Evolutionary conservation across 2,113 vertebrate genomes (phyloP).

Genomic region (Lathamus discolor): DNA sequence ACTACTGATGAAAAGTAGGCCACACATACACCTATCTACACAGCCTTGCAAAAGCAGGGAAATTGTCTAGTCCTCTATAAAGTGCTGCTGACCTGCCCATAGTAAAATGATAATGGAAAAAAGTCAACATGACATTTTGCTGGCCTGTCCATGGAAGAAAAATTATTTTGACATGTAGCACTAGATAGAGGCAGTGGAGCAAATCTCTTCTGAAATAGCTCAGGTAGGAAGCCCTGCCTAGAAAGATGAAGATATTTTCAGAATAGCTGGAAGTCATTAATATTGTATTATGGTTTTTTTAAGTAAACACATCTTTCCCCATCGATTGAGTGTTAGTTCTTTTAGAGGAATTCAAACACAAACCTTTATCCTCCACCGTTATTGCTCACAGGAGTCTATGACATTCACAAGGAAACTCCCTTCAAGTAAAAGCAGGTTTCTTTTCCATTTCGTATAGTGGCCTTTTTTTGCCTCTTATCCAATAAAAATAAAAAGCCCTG

Average conservation of each 20-base stretch:
- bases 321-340: neutral
- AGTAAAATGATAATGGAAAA: neutral
- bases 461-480: neutral
- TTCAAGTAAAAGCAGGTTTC: neutral
- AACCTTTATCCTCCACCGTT: neutral
- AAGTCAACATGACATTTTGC: slow-evolving; percentile 37
- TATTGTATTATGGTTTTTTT: neutral
- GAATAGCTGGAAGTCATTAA: slow-evolving; percentile 25
- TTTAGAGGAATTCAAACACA: slow-evolving; percentile 5
- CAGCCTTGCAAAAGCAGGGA: neutral
- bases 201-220: slow-evolving; percentile 42
- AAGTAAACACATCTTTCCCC: slow-evolving; percentile 20
- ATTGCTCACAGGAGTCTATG: neutral
- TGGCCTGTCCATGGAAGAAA: slow-evolving; percentile 12
- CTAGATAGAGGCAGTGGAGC: slow-evolving; percentile 27
- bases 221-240: slow-evolving; percentile 3
- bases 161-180: slow-evolving; percentile 38
- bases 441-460: neutral
- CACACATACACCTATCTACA: neutral
- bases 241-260: slow-evolving; percentile 28
- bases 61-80: neutral
- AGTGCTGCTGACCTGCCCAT: neutral
- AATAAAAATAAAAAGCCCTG: neutral
- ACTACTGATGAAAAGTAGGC: neutral
- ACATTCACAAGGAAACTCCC: neutral